Evolutionary conservation across 1,140 invertebrate genomes (phyloP).

Genomic region (Lordiphosa clarofinis): DNA sequence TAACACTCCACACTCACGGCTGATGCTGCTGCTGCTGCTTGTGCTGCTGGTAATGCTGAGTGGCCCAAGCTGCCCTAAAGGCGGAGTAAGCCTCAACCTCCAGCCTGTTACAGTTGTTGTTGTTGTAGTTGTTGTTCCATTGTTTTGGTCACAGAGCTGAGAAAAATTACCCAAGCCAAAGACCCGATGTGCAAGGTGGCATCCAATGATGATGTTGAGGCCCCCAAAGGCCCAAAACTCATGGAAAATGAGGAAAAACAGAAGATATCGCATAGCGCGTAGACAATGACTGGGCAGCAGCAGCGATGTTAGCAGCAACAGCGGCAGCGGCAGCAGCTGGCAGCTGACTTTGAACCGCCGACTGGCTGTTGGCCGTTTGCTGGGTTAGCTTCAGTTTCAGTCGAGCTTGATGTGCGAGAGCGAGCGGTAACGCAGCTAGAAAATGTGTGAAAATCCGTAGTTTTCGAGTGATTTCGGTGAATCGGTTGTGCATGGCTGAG

Average conservation of each 20-base stretch:
- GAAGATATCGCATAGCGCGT: slow-evolving; percentile 33
- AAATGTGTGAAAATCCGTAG: slow-evolving; percentile 13
- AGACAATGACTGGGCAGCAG: slow-evolving; percentile 52
- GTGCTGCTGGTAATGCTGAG: slow-evolving; percentile 16
- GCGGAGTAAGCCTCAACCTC: slow-evolving; percentile 49
- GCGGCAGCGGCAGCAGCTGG: slow-evolving; percentile 13
- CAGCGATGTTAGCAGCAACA: slow-evolving; percentile 3
- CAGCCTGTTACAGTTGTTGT: slow-evolving; percentile 37
- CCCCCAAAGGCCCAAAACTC: slow-evolving; percentile 45
- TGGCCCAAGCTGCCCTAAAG: neutral
- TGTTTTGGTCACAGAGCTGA: slow-evolving; percentile 66
- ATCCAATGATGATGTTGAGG: slow-evolving; percentile 12
- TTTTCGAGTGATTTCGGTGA: slow-evolving; percentile 15
- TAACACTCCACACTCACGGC: slow-evolving; percentile 20
- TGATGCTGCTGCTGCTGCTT: slow-evolving; percentile 17
- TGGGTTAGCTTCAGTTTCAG: slow-evolving; percentile 45
- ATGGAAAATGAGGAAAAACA: slow-evolving; percentile 72
- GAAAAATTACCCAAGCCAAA: slow-evolving; percentile 66
- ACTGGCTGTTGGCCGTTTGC: slow-evolving; percentile 38
- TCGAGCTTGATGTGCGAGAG: slow-evolving; percentile 46
- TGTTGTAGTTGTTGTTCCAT: slow-evolving; percentile 40
- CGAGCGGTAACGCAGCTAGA: slow-evolving; percentile 24
- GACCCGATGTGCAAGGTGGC: slow-evolving; percentile 62
- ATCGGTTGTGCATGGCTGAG: slow-evolving; percentile 49
- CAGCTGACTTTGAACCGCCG: slow-evolving; percentile 22